phyloP scores from a whole-genome alignment of 2,888 invertebrate species.

The Trachelus stipa region DNA sequence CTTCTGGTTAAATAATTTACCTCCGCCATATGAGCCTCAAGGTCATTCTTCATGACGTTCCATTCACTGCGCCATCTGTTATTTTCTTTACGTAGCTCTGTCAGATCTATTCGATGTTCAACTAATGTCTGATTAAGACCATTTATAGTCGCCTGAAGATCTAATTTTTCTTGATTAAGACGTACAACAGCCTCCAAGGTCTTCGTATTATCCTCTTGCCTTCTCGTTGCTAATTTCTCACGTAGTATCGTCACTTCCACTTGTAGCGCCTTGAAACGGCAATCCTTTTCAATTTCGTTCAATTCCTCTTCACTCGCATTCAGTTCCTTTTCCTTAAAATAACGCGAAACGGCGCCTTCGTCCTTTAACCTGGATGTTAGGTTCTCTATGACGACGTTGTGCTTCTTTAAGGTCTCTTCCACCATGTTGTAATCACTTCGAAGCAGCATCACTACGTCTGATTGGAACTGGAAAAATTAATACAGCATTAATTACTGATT shows the following conservation, averaged over 20 bases:
- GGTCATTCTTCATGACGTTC: background rate
- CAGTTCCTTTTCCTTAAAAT: background rate
- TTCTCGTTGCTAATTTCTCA: background rate
- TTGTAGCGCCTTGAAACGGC: background rate
- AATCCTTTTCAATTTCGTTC: background rate
- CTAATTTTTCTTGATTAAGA: background rate
- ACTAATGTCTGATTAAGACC: constrained; percentile 12
- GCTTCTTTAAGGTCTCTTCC: background rate
- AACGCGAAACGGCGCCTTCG: background rate
- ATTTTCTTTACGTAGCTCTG: constrained; percentile 11
- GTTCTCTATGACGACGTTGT: background rate
- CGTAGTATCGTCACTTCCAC: background rate
- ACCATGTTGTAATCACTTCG: constrained; percentile 11
- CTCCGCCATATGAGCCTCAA: constrained; percentile 16
- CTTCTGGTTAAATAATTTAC: constrained; percentile 16
- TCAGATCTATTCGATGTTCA: constrained; percentile 11
- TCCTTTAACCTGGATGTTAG: background rate
- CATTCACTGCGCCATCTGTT: background rate
- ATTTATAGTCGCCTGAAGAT: constrained; percentile 8
- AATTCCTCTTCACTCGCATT: background rate
- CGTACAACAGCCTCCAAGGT: background rate
- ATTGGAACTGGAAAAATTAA: too few relatives aligned
- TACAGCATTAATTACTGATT: too few relatives aligned
- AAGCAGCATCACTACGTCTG: constrained; percentile 10
- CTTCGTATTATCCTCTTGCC: background rate